phyloP scores from a whole-genome alignment of 2,113 vertebrate species.

The Phalacrocorax carbo region DNA sequence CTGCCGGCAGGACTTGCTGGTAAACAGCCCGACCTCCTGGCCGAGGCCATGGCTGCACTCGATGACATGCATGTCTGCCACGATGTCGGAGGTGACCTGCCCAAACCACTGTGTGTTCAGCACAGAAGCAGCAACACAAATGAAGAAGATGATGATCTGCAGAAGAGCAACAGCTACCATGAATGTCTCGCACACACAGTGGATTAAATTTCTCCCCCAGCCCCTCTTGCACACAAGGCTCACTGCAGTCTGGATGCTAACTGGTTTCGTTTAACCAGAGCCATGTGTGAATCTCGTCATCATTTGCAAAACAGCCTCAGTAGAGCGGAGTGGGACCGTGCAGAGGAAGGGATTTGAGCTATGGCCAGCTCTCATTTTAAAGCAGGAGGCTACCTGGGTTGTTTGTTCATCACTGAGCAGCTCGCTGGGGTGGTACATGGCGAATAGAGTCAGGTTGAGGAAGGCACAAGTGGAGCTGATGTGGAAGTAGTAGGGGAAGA shows the following conservation, averaged over 20 bases:
- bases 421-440: constrained; percentile 77
- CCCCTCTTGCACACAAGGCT: neutral
- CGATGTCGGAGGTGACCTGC: constrained; percentile 72
- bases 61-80: constrained; percentile 78
- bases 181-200: rapidly evolving
- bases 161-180: neutral
- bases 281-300: rapidly evolving
- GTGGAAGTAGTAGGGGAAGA: constrained; percentile 84
- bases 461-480: constrained; percentile 80
- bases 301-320: rapidly evolving
- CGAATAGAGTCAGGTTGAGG: constrained; percentile 80
- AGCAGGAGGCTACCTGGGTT: constrained; percentile 67
- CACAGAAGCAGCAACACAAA: constrained; percentile 76
- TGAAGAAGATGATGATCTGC: constrained; percentile 73
- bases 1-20: constrained; percentile 72
- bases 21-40: constrained; percentile 74
- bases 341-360: neutral
- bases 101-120: constrained; percentile 84
- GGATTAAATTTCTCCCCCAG: neutral
- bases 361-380: rapidly evolving
- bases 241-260: rapidly evolving
- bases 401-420: constrained; percentile 71
- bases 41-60: constrained; percentile 77
- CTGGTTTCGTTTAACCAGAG: neutral
- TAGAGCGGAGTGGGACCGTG: rapidly evolving